These are phyloP conservation scores for Meloidogyne hapla DNA, from an alignment of 1,140 invertebrate genomes.

Conservation along the genomic window DNA sequence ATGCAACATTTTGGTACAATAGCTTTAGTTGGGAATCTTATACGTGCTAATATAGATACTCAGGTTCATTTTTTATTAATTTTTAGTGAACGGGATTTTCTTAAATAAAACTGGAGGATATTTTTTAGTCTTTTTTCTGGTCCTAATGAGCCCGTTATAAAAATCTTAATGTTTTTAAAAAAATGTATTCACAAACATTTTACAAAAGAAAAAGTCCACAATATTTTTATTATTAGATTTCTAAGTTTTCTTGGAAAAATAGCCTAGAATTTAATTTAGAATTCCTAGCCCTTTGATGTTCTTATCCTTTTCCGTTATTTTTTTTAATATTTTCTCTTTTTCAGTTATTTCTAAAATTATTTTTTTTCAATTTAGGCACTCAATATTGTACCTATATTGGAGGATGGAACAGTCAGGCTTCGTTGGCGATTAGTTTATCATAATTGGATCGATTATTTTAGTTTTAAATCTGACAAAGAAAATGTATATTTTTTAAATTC, in stretches of 20 bases:
- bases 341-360: not conserved
- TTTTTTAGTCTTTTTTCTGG: no score
- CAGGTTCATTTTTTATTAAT: conserved; percentile 18
- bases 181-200: no score
- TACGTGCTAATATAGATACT: conserved; percentile 18
- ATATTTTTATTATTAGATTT: no score
- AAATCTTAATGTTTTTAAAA: no score
- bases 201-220: no score
- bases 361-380: conserved; percentile 16
- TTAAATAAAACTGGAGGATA: no score
- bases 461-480: not conserved
- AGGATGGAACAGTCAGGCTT: conserved; percentile 46
- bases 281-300: no score
- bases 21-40: conserved; percentile 16
- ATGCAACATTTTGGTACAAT: conserved; percentile 29
- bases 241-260: no score
- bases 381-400: conserved; percentile 38
- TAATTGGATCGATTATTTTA: conserved; percentile 31
- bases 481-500: conserved; percentile 8
- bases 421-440: conserved; percentile 43
- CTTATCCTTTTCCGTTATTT: not conserved
- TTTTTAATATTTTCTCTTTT: not conserved
- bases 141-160: no score
- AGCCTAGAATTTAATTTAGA: no score
- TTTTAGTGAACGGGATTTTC: no score